Base-by-base conservation (phyloP, 1,140 invertebrate genomes). In the Drosophila ironensis region DNA sequence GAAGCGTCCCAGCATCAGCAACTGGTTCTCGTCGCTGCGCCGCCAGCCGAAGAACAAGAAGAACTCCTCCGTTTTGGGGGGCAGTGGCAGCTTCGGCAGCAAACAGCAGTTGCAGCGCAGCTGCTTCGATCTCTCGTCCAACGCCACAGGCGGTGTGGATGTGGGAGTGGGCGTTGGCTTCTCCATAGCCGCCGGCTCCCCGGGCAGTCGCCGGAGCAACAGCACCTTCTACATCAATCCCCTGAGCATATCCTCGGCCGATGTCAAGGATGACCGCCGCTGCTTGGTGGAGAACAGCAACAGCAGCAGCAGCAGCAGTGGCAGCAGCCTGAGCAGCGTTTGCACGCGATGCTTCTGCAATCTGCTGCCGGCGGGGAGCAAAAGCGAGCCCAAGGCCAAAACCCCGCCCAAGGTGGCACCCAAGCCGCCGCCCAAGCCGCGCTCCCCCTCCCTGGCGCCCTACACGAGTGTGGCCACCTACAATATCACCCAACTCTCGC, bases 1-100 rank as follows among this genome's bases (percentile, higher is more conserved):
- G 90, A 92, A 90, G 78, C 92, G 90, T 75, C 92, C 89, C 87
- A 93, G 92, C 72, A 93, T 94, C 30, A 92, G 92, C 51, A 94
- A 93, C 77, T 96, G 95, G 95, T 95, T 95, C 89, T 94, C 93
- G 46, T 95, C 94, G 46, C 82, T 96, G 72, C 92, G 94, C 41
- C 92, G 94, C 24, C 91, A 92, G 61, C 92, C 91, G 40, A 93
- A 92, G 71, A 91, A 86, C 50, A 91, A 91, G 64, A 92, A 90
- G 64, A 42, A 44, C 33, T 33, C 22, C 16, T 22, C 24, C 12
- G 53, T 24, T 4, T 17, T 66, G 12, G 57, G 66, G 12, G 47
- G 63, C 27, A 72, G 60, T 16, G 66, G 72, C 24, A 74, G 71
- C 27, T 75, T 80, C 35, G 70, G 64, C 16, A 84, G 59, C 24